Conservation (phyloP, 2,888 invertebrate genomes). For the Camptogramma bilineatum region DNA sequence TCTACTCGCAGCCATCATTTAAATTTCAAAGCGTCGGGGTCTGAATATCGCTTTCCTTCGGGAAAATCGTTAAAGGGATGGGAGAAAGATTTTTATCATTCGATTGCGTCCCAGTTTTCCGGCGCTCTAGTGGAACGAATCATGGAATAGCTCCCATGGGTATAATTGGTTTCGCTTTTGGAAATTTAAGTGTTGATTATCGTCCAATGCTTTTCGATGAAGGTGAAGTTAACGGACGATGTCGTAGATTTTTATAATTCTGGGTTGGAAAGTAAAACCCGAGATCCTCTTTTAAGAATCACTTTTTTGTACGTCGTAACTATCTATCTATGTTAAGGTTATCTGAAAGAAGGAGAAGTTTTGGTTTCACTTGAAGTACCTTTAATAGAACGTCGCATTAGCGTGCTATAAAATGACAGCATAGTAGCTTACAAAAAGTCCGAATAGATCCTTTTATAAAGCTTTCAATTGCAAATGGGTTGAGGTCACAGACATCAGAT, state of each 20-base stretch:
- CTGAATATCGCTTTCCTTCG: slow-evolving; percentile 40
- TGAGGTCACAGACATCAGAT: slow-evolving; percentile 70
- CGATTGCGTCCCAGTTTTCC: slow-evolving; percentile 46
- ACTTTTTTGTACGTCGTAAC: not conserved
- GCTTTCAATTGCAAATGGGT: slow-evolving; percentile 83
- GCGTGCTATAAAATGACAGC: not conserved
- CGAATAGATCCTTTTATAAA: slow-evolving; percentile 78
- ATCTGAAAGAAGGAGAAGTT: not conserved
- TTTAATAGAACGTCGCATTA: not conserved
- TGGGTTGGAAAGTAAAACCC: not conserved
- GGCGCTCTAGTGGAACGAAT: slow-evolving; percentile 39
- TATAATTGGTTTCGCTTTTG: slow-evolving; percentile 41
- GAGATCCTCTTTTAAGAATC: not conserved
- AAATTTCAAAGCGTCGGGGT: slow-evolving; percentile 36
- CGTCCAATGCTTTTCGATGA: slow-evolving; percentile 49
- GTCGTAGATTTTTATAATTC: slow-evolving; percentile 2
- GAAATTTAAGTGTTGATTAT: slow-evolving; percentile 36
- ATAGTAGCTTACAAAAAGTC: slow-evolving; percentile 65
- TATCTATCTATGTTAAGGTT: not conserved
- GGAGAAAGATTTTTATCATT: slow-evolving; percentile 44
- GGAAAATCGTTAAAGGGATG: slow-evolving; percentile 42
- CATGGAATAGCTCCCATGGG: slow-evolving; percentile 37
- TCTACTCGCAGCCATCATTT: slow-evolving; percentile 32
- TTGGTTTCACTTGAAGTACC: not conserved
- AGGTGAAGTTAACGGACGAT: slow-evolving; percentile 11